These are phyloP conservation scores for Luperina nickerlii DNA, from an alignment of 2,888 invertebrate genomes.

Conservation along the genomic window DNA sequence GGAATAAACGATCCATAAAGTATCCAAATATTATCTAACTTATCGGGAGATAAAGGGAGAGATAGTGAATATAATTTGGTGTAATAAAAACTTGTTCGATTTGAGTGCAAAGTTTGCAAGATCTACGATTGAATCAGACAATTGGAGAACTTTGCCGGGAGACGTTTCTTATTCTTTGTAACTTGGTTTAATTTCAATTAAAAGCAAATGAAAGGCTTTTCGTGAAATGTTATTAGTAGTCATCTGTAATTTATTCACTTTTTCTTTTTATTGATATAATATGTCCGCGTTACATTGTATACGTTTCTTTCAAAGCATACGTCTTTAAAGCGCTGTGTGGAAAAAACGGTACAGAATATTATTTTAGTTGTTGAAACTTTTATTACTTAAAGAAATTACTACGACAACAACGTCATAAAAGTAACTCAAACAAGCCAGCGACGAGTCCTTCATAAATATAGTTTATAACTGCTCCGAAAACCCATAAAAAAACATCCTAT, in stretches of 20 bases:
- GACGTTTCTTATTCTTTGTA: slow-evolving; percentile 27
- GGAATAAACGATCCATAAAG: slow-evolving; percentile 60
- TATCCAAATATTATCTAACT: slow-evolving; percentile 57
- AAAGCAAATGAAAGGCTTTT: slow-evolving; percentile 27
- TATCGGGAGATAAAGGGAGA: slow-evolving; percentile 45
- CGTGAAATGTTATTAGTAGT: no score
- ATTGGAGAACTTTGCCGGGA: slow-evolving; percentile 40
- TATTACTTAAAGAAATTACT: neutral
- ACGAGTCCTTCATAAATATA: slow-evolving; percentile 37
- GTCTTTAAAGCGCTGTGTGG: neutral
- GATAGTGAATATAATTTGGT: slow-evolving; percentile 63
- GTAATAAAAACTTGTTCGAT: slow-evolving; percentile 55
- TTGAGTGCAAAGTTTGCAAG: slow-evolving; percentile 44
- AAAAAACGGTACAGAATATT: neutral
- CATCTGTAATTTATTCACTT: neutral
- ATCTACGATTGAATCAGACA: slow-evolving; percentile 55
- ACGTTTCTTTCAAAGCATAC: no score
- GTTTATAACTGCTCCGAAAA: slow-evolving; percentile 49
- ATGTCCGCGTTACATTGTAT: neutral
- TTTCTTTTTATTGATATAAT: neutral
- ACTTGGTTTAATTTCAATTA: slow-evolving; percentile 48
- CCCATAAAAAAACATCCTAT: slow-evolving; percentile 53
- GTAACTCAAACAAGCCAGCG: slow-evolving; percentile 35
- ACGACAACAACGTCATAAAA: slow-evolving; percentile 22
- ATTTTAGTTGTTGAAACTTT: neutral